These are phyloP conservation scores for Lophius piscatorius DNA, from an alignment of 2,113 vertebrate species.

Conservation along the genomic window DNA sequence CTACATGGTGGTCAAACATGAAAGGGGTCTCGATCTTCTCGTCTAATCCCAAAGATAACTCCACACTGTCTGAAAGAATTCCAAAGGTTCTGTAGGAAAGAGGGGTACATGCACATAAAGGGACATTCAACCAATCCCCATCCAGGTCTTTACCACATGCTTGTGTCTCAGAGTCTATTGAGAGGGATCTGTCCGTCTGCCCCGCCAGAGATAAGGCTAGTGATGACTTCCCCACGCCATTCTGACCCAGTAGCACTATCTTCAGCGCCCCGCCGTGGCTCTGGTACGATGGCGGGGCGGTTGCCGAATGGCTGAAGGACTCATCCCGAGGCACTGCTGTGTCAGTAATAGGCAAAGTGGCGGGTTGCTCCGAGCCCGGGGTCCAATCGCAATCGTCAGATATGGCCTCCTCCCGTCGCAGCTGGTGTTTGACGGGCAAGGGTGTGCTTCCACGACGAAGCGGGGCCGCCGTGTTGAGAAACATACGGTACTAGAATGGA, in stretches of 20 bases:
- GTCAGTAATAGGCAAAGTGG: constrained; percentile 71
- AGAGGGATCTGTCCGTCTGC: constrained; percentile 77
- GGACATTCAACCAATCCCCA: constrained; percentile 10
- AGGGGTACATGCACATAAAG: background rate
- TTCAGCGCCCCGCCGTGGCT: constrained; percentile 73
- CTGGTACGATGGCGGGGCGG: constrained; percentile 53
- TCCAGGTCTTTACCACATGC: constrained; percentile 71
- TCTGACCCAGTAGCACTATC: constrained; percentile 87
- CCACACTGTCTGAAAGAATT: too few species aligned
- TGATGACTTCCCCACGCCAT: constrained; percentile 89
- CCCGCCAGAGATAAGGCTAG: constrained; percentile 87
- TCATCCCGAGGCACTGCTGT: constrained; percentile 66
- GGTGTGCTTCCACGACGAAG: constrained; percentile 82
- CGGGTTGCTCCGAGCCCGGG: constrained; percentile 66
- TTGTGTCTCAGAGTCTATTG: constrained; percentile 75
- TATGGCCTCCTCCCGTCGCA: constrained; percentile 80
- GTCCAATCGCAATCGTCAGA: constrained; percentile 81
- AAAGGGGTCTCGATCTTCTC: too few species aligned
- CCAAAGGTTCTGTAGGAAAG: too few species aligned
- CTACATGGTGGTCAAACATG: too few species aligned
- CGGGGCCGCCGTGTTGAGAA: constrained; percentile 78
- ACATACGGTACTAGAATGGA: constrained; percentile 78
- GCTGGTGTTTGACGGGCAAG: constrained; percentile 81
- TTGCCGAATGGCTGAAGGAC: constrained; percentile 54
- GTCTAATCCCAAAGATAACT: too few species aligned